Base-by-base conservation (phyloP, 2,888 invertebrate species). In the Aricia artaxerxes region DNA sequence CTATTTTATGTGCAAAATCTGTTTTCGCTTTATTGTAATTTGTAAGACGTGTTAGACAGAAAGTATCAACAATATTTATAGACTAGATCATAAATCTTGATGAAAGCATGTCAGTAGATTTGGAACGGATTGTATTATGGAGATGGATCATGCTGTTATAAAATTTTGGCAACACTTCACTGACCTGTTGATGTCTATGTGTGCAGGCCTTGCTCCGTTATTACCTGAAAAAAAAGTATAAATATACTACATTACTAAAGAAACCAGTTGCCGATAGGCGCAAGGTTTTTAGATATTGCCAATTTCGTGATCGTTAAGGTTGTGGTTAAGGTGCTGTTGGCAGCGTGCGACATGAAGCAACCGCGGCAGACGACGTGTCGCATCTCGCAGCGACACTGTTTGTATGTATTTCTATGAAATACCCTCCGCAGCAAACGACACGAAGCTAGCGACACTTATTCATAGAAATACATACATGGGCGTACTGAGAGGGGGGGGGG, bases 131-230 rank as follows among this genome's bases (percentile, higher is more conserved):
- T 7, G 73, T 44, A 73, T 40, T 38, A 40, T 73, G 40, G 40
- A n/a, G 40, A 73, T 72, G n/a, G 38, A 72, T 72, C 1, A 73
- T 40, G 73, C 7, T 44, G 73, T 44, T 35, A 69, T 35, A 38
- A 69, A 35, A 69, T 69, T 38, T 69, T 73, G 40, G 44, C 44
- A 73, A 38, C 44, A 75, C 76, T 76, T 77, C 16, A 80, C 80
- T 85, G 82, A 93, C 93, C 92, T 92, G 91, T 92, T 91, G 87
- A 90, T 87, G 83, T 91, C 90, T 86, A 88, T 87, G 81, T 90
- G 88, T 84, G 88, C 84, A 80, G 89, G 87, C 82, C 87, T 88
- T 82, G 89, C 89, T 85, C 84, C 86, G 80, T 88, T 85, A 83
- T 85, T 86, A 85, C 91, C 93, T 93, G 82, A 79, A 89, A 89